phyloP scores from a whole-genome alignment of 2,797 vertebrate genomes.

The Buceros bicornis region DNA sequence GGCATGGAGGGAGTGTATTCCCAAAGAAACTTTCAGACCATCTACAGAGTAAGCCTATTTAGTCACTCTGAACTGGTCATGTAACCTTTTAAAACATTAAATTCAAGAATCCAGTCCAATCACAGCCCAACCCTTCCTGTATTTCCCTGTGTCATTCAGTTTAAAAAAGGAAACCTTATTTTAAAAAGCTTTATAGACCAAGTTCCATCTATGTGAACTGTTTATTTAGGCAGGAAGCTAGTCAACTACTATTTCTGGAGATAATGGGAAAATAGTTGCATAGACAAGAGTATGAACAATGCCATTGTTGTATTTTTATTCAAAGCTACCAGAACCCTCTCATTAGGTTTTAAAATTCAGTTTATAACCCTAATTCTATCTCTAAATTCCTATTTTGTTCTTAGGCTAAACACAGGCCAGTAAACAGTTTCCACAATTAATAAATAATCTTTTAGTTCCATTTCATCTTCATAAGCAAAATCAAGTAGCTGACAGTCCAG shows the following conservation, averaged over 20 bases:
- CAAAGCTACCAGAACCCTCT: conserved; percentile 9
- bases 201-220: neutral
- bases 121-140: conserved; percentile 66
- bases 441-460: neutral
- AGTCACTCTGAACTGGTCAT: conserved; percentile 35
- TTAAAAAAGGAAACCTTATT: conserved; percentile 41
- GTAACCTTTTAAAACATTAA: conserved; percentile 44
- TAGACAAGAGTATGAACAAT: conserved; percentile 30
- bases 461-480: conserved; percentile 18
- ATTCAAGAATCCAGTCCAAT: conserved; percentile 15
- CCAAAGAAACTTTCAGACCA: neutral
- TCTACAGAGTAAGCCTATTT: neutral
- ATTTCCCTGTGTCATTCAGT: neutral
- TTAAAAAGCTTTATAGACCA: conserved; percentile 25
- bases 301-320: conserved; percentile 28
- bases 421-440: neutral
- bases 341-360: conserved; percentile 30
- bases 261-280: conserved; percentile 48
- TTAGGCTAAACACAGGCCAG: neutral
- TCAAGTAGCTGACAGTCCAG: neutral
- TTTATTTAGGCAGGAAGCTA: conserved; percentile 63
- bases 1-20: neutral
- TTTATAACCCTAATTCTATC: neutral
- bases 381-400: conserved; percentile 19
- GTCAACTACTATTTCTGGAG: conserved; percentile 56